phyloP scores from a whole-genome alignment of 2,113 vertebrate species.

The Cranoglanis bouderius region DNA sequence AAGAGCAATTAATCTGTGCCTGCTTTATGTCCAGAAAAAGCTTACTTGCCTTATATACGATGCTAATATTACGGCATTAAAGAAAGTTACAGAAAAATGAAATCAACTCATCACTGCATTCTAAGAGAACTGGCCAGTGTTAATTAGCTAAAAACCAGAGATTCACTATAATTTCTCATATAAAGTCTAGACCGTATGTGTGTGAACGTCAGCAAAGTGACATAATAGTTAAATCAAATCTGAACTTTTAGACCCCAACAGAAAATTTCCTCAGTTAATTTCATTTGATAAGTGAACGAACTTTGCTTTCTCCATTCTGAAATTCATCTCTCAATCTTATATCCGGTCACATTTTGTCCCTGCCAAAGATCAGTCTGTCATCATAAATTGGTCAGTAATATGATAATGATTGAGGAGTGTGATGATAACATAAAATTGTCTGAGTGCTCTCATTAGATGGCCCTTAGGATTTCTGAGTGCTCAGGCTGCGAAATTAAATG shows the following conservation, averaged over 20 bases:
- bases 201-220: slow-evolving; percentile 26
- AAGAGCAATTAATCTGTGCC: slow-evolving; percentile 11
- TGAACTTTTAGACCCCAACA: slow-evolving; percentile 21
- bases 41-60: not conserved
- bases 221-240: slow-evolving; percentile 21
- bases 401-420: not conserved
- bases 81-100: not conserved
- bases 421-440: slow-evolving; percentile 3
- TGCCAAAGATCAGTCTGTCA: not conserved
- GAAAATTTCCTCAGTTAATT: slow-evolving; percentile 29
- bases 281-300: slow-evolving; percentile 16
- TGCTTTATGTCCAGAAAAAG: not conserved
- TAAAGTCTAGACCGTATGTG: slow-evolving; percentile 3
- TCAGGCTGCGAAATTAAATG: not conserved
- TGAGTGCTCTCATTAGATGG: not conserved
- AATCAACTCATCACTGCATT: not conserved
- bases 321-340: not conserved
- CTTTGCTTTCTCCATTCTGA: not conserved
- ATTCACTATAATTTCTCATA: not conserved
- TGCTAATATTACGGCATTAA: not conserved
- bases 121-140: not conserved
- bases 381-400: not conserved
- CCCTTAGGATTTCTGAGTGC: not conserved
- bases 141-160: not conserved
- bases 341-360: not conserved